Base-by-base conservation (phyloP, 2,113 vertebrate genomes). In the Redunca redunca region DNA sequence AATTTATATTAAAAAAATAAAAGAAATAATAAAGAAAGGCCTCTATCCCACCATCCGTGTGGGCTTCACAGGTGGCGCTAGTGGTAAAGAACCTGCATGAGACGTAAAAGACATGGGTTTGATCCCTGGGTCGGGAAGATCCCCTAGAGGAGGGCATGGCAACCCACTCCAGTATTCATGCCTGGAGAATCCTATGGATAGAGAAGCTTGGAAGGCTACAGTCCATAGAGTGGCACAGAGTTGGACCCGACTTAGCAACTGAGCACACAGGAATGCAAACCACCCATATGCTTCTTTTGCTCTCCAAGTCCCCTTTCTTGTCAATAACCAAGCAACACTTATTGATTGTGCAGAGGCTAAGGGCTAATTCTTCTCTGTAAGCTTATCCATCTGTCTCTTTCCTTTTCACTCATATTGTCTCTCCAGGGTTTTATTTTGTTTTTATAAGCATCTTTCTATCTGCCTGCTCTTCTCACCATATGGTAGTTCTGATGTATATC, bases 311-410 rank as follows among this genome's bases (percentile, higher is more conserved):
- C 95, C 89, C 36, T 94, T 74, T 57, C 89, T 97, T 97, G 95
- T 97, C 98, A 97, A 98, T 97, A 97, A 83, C 78, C 91, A 97
- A 91, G 97, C 97, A 98, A 96, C 97, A 92, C 95, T 97, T 97
- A 97, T 97, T 98, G 96, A 97, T 95, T 97, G 94, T 97, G 52
- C 86, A 97, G 97, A 97, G 93, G 93, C 96, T 92, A 87, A 93
- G 96, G 83, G 95, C 78, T 93, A 84, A 78, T 85, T 96, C 95
- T 94, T 94, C 55, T 95, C 90, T 40, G 46, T 57, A 58, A 81
- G 60, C 60, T 94, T 84, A 89, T 90, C 94, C 97, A 98, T 97
- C 96, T 98, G 95, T 89, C 91, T 89, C 78, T 88, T 81, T 97
- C 87, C 82, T 95, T 96, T 94, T 88, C 95, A 93, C 92, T 94